Evolutionary conservation across 1,140 invertebrate genomes (phyloP).

Genomic region (Dendroctonus valens): DNA sequence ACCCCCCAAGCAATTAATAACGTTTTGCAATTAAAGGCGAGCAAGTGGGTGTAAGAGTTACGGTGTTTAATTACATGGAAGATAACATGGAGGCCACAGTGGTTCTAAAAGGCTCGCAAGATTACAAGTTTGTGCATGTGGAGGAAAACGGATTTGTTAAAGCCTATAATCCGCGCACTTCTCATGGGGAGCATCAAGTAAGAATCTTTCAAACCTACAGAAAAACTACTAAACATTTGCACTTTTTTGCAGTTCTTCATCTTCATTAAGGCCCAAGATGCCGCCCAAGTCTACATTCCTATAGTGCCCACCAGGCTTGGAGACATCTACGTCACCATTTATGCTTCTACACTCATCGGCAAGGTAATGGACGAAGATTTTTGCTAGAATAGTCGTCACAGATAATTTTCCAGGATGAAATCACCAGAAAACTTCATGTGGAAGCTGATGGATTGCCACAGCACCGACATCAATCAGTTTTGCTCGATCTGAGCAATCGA

Average conservation of each 20-base stretch:
- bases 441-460: constrained; percentile 92
- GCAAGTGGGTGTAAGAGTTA: constrained; percentile 88
- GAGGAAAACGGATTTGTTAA: constrained; percentile 84
- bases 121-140: constrained; percentile 94
- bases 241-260: constrained; percentile 25
- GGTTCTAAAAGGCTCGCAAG: constrained; percentile 76
- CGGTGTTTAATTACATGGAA: constrained; percentile 91
- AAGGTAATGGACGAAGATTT: constrained; percentile 43
- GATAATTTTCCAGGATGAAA: constrained; percentile 56
- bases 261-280: constrained; percentile 64
- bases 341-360: constrained; percentile 83
- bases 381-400: not conserved
- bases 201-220: too few relatives aligned
- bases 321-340: constrained; percentile 75
- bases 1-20: not conserved
- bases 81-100: constrained; percentile 82
- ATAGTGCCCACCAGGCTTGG: constrained; percentile 83
- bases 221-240: too few relatives aligned
- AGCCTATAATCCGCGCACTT: constrained; percentile 83
- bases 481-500: constrained; percentile 88
- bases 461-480: constrained; percentile 84
- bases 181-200: too few relatives aligned
- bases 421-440: constrained; percentile 71
- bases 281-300: constrained; percentile 81
- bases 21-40: constrained; percentile 58